Percentiles rank a stretch among this genome's conserved stretches.
Conservation (phyloP, 2,888 invertebrate genomes). For the Torymus aiolomorphi region DNA sequence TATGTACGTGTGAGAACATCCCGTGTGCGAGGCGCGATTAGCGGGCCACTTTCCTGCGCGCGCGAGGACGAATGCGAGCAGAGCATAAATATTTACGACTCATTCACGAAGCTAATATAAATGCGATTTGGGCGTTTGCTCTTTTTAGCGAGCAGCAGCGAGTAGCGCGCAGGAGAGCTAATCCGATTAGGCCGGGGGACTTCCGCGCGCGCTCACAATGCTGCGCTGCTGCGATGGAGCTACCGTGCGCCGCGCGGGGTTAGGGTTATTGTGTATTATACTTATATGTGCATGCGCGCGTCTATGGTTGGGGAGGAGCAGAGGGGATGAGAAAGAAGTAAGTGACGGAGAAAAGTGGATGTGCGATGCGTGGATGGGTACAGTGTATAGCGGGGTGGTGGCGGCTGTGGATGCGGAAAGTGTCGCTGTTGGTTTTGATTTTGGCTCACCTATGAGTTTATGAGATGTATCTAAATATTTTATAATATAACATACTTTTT, state of each 20-base stretch:
- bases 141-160: slow-evolving; percentile 68
- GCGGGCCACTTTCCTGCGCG: slow-evolving; percentile 67
- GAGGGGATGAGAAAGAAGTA: too few relatives aligned
- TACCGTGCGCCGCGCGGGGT: slow-evolving; percentile 5
- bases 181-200: slow-evolving; percentile 71
- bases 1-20: slow-evolving; percentile 68
- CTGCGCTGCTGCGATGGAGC: too few relatives aligned
- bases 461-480: too few relatives aligned
- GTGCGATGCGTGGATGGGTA: too few relatives aligned
- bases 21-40: slow-evolving; percentile 70
- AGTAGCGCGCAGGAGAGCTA: slow-evolving; percentile 62
- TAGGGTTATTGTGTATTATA: slow-evolving; percentile 17
- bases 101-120: slow-evolving; percentile 76
- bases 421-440: too few relatives aligned
- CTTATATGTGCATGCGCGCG: too few relatives aligned
- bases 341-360: too few relatives aligned
- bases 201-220: slow-evolving; percentile 32
- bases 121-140: slow-evolving; percentile 76
- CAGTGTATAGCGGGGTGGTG: too few relatives aligned
- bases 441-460: too few relatives aligned
- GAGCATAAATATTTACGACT: slow-evolving; percentile 75
- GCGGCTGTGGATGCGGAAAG: too few relatives aligned
- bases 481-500: too few relatives aligned
- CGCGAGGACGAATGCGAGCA: slow-evolving; percentile 2
- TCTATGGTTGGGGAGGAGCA: too few relatives aligned